Conservation (phyloP, 2,113 vertebrate species). For the Toxotes chatareus region DNA sequence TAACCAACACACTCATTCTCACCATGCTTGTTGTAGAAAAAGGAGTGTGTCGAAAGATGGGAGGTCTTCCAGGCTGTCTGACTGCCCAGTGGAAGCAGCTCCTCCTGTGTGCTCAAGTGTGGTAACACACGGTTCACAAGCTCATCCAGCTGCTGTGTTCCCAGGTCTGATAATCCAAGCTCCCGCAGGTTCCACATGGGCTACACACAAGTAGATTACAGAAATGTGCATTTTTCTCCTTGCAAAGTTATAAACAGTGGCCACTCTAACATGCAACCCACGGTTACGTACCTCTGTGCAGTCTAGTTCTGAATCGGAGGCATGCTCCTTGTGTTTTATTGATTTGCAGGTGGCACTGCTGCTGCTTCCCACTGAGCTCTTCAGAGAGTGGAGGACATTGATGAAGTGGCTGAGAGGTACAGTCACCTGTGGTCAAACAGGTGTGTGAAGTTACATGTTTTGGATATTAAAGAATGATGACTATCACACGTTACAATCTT, state of each 20-base stretch:
- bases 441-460: neutral
- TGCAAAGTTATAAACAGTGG: neutral
- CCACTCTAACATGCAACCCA: too few species aligned
- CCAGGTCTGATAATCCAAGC: slow-evolving; percentile 91
- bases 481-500: neutral
- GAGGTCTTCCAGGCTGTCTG: slow-evolving; percentile 89
- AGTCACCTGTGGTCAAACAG: slow-evolving; percentile 87
- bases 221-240: neutral
- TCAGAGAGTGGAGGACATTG: slow-evolving; percentile 93
- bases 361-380: slow-evolving; percentile 82
- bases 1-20: slow-evolving; percentile 24
- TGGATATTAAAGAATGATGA: neutral
- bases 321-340: slow-evolving; percentile 82
- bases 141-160: slow-evolving; percentile 86
- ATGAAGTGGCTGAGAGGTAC: slow-evolving; percentile 96
- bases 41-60: slow-evolving; percentile 90
- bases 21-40: slow-evolving; percentile 98
- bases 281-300: slow-evolving; percentile 85
- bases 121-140: slow-evolving; percentile 88
- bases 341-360: slow-evolving; percentile 78
- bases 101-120: slow-evolving; percentile 72
- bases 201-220: slow-evolving; percentile 52
- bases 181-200: slow-evolving; percentile 87
- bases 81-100: slow-evolving; percentile 41
- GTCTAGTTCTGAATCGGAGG: slow-evolving; percentile 82